Percentiles rank a stretch among this genome's conserved stretches.
Conservation (phyloP, 2,888 invertebrate genomes). For the Ecliptopera silaceata region DNA sequence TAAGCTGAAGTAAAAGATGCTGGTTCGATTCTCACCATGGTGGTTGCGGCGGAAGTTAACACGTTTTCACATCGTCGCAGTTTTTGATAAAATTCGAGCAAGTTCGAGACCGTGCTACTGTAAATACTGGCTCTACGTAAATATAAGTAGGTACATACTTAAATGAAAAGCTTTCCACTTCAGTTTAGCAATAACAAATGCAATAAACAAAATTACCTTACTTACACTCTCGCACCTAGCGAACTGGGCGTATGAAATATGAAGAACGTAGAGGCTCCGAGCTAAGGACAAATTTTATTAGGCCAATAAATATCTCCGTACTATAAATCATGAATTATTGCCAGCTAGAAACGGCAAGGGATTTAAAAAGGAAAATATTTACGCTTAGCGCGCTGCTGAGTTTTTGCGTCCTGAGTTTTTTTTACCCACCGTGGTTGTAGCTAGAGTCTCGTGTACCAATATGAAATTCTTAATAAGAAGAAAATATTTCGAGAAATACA, state of each 20-base stretch:
- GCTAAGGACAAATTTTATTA: constrained; percentile 63
- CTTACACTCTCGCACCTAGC: constrained; percentile 15
- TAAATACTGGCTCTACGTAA: too few relatives aligned
- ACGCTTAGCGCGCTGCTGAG: constrained; percentile 29
- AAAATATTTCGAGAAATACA: too few relatives aligned
- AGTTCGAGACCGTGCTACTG: too few relatives aligned
- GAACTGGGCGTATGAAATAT: constrained; percentile 39
- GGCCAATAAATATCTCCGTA: constrained; percentile 56
- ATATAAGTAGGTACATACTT: too few relatives aligned
- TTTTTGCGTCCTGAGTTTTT: constrained; percentile 5
- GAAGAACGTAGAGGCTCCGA: constrained; percentile 43
- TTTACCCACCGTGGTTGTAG: not conserved
- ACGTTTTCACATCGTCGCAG: too few relatives aligned
- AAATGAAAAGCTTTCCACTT: not conserved
- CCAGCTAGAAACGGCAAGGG: constrained; percentile 43
- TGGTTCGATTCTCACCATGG: too few relatives aligned
- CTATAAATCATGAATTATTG: constrained; percentile 60
- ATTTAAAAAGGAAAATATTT: constrained; percentile 46
- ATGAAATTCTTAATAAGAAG: too few relatives aligned
- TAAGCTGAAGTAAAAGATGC: not conserved
- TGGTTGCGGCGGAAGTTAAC: too few relatives aligned
- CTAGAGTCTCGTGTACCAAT: too few relatives aligned
- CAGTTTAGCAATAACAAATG: constrained; percentile 6
- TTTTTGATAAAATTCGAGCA: too few relatives aligned
- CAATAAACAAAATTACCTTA: constrained; percentile 17